Evolutionary conservation across 2,797 vertebrate species (phyloP).

Genomic region (Esox masquinongy): DNA sequence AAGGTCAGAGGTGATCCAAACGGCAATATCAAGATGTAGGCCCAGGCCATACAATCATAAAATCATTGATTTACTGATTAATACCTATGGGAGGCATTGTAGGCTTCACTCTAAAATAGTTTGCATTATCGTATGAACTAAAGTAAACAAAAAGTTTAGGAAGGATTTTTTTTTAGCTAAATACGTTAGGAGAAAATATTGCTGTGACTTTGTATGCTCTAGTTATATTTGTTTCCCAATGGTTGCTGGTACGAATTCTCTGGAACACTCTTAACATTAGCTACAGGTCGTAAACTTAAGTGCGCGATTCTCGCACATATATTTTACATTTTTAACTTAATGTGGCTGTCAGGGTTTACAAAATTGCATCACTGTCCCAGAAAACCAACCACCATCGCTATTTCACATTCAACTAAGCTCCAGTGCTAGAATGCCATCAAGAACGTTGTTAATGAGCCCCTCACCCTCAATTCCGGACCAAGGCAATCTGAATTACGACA

Average conservation of each 20-base stretch:
- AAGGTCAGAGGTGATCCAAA: slow-evolving; percentile 3
- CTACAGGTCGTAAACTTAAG: no score
- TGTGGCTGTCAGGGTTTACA: not conserved
- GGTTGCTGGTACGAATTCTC: no score
- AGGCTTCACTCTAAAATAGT: not conserved
- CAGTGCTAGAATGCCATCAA: slow-evolving; percentile 1
- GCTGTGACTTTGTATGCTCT: not conserved
- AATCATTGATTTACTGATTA: no score
- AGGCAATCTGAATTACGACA: slow-evolving; percentile 66
- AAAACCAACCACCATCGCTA: not conserved
- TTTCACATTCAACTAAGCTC: not conserved
- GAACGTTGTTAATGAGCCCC: slow-evolving; percentile 4
- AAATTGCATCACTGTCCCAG: not conserved
- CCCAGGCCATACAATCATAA: not conserved
- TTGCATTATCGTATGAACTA: not conserved
- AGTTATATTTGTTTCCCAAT: not conserved
- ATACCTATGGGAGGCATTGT: no score
- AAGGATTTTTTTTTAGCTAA: not conserved
- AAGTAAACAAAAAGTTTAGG: not conserved
- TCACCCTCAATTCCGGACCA: slow-evolving; percentile 31
- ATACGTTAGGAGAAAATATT: not conserved
- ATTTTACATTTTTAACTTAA: no score
- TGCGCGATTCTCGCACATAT: no score
- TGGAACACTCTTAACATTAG: no score
- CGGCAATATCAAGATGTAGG: not conserved